A percentile compares a stretch with the other conserved stretches of the same genome.
These are phyloP conservation scores for Sycobia sp. DNA, from an alignment of 1,140 invertebrate genomes.

Conservation along the genomic window DNA sequence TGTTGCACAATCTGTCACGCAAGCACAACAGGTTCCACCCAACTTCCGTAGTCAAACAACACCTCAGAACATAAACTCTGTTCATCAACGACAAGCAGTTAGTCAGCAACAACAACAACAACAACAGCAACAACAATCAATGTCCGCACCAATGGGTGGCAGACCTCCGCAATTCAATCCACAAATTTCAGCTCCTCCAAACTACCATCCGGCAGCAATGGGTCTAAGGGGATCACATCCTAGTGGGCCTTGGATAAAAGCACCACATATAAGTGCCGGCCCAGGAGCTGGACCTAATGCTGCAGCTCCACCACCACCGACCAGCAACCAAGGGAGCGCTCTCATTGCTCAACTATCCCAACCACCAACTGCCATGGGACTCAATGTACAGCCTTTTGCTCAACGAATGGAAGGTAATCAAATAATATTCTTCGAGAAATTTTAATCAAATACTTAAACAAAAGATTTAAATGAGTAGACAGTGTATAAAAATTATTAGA, in stretches of 20 bases:
- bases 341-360: conserved; percentile 73
- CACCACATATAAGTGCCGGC: conserved; percentile 53
- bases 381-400: conserved; percentile 60
- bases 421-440: background rate
- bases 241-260: conserved; percentile 49
- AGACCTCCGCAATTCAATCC: conserved; percentile 55
- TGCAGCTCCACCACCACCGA: background rate
- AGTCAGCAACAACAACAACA: conserved; percentile 45
- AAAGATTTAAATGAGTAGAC: no score
- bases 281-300: conserved; percentile 29
- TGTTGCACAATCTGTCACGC: conserved; percentile 28
- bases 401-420: conserved; percentile 62
- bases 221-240: conserved; percentile 47
- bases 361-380: conserved; percentile 65
- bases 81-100: conserved; percentile 47
- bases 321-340: conserved; percentile 61
- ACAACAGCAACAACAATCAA: conserved; percentile 44
- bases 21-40: conserved; percentile 41
- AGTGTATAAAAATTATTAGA: no score
- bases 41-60: conserved; percentile 50
- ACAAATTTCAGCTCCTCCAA: conserved; percentile 62
- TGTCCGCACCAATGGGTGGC: conserved; percentile 49
- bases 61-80: conserved; percentile 54
- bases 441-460: no score
- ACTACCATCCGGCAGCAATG: conserved; percentile 57